Conservation (phyloP, 1,140 invertebrate species). For the Drosophila athabasca region DNA sequence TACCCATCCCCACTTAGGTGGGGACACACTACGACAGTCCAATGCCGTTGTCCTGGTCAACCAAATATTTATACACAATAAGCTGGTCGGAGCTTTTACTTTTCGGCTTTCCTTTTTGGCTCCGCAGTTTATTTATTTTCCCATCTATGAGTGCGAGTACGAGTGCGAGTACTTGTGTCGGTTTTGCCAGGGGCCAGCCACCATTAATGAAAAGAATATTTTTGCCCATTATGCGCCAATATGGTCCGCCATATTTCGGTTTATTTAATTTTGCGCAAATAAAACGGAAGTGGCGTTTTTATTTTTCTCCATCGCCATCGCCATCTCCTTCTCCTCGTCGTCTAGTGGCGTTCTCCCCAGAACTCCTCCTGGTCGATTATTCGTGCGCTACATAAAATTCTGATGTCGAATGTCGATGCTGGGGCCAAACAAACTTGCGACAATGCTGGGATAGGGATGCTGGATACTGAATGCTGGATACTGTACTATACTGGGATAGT, state of each 20-base stretch:
- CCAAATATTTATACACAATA: constrained; percentile 77
- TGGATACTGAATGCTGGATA: constrained; percentile 9
- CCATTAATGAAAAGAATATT: constrained; percentile 81
- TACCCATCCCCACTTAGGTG: too few species aligned
- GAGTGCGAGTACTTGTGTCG: background rate
- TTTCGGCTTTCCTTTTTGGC: constrained; percentile 74
- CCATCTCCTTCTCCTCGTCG: background rate
- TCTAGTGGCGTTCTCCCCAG: constrained; percentile 32
- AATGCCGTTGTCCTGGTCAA: constrained; percentile 31
- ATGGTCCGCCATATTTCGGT: constrained; percentile 81
- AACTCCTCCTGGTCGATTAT: constrained; percentile 38
- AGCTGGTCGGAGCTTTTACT: constrained; percentile 71
- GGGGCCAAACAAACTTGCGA: constrained; percentile 69
- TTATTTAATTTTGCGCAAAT: constrained; percentile 82
- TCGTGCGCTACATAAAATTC: constrained; percentile 78
- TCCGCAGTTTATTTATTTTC: constrained; percentile 41
- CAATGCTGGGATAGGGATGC: constrained; percentile 67
- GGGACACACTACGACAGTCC: too few species aligned
- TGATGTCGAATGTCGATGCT: constrained; percentile 49
- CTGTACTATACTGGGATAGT: constrained; percentile 3
- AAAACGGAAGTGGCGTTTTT: constrained; percentile 81
- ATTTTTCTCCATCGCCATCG: constrained; percentile 48
- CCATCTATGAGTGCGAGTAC: constrained; percentile 45
- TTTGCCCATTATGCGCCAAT: constrained; percentile 79
- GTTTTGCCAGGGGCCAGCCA: constrained; percentile 33